Evolutionary conservation across 2,888 invertebrate species (phyloP).

Genomic region (Latheticus oryzae): DNA sequence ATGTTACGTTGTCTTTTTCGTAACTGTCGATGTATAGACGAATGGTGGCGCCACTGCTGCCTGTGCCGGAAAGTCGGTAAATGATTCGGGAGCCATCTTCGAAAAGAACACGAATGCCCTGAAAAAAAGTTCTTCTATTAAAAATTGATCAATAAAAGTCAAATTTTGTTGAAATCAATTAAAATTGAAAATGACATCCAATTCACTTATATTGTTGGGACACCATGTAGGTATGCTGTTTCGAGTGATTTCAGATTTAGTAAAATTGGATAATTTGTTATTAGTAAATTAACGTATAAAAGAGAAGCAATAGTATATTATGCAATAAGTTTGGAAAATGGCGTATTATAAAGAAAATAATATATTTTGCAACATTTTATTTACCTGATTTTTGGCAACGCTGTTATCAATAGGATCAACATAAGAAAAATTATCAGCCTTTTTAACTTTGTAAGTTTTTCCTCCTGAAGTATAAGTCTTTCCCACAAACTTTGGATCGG

Average conservation of each 20-base stretch:
- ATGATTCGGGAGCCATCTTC: conserved; percentile 95
- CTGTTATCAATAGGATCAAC: conserved; percentile 95
- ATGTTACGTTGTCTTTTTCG: conserved; percentile 77
- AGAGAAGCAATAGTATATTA: too few species aligned
- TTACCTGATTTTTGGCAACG: conserved; percentile 87
- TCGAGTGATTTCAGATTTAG: too few species aligned
- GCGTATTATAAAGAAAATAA: too few species aligned
- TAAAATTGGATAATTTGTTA: too few species aligned
- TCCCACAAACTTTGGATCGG: conserved; percentile 73
- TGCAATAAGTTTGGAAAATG: too few species aligned
- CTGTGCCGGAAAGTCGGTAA: conserved; percentile 95
- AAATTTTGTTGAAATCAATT: background rate
- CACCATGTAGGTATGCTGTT: too few species aligned
- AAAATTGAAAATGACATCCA: too few species aligned
- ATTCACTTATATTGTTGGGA: too few species aligned
- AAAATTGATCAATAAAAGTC: background rate
- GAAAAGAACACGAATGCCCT: conserved; percentile 95
- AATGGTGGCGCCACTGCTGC: conserved; percentile 97
- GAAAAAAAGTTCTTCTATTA: conserved; percentile 50
- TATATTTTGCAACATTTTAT: conserved; percentile 17
- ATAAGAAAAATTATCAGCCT: conserved; percentile 95
- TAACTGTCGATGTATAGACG: conserved; percentile 96
- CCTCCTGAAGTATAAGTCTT: conserved; percentile 69
- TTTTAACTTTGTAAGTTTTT: conserved; percentile 81
- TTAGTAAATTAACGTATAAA: too few species aligned